These are phyloP conservation scores for Cyclophora albipunctata DNA, from an alignment of 2,888 invertebrate species.

Conservation along the genomic window DNA sequence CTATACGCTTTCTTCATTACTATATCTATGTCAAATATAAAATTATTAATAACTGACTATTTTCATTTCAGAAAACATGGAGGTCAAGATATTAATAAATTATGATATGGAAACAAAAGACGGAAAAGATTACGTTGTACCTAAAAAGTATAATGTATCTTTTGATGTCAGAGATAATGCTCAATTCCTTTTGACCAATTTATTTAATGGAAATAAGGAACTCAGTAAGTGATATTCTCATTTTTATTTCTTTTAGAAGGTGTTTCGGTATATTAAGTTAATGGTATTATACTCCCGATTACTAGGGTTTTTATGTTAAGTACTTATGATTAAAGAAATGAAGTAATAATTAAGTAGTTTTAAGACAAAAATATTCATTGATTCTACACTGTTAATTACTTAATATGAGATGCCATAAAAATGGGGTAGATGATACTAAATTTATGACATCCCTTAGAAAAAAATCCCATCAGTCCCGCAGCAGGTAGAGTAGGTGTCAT, in stretches of 20 bases:
- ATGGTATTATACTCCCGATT: background rate
- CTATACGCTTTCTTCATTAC: too few species aligned
- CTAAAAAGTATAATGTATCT: constrained; percentile 25
- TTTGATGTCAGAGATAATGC: constrained; percentile 31
- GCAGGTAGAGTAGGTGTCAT: too few species aligned
- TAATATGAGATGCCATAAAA: too few species aligned
- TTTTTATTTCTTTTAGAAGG: constrained; percentile 1
- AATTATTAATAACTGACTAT: background rate
- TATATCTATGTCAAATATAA: too few species aligned
- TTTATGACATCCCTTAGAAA: too few species aligned
- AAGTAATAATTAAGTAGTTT: too few species aligned
- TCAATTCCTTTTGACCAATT: constrained; percentile 28
- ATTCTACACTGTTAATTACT: too few species aligned
- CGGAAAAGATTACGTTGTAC: constrained; percentile 25
- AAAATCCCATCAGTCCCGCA: too few species aligned
- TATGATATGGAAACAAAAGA: constrained; percentile 26
- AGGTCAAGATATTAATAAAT: constrained; percentile 17
- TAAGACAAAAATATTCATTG: too few species aligned
- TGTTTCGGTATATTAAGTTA: background rate
- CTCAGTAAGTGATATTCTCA: constrained; percentile 26
- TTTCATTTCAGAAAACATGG: constrained; percentile 20
- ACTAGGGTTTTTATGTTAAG: too few species aligned
- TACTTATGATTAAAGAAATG: too few species aligned
- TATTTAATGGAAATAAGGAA: constrained; percentile 37
- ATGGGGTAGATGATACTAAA: too few species aligned